A percentile compares a stretch with the other conserved stretches of the same genome.
phyloP scores from a whole-genome alignment of 2,888 invertebrate genomes.

The Nemoura dubitans region DNA sequence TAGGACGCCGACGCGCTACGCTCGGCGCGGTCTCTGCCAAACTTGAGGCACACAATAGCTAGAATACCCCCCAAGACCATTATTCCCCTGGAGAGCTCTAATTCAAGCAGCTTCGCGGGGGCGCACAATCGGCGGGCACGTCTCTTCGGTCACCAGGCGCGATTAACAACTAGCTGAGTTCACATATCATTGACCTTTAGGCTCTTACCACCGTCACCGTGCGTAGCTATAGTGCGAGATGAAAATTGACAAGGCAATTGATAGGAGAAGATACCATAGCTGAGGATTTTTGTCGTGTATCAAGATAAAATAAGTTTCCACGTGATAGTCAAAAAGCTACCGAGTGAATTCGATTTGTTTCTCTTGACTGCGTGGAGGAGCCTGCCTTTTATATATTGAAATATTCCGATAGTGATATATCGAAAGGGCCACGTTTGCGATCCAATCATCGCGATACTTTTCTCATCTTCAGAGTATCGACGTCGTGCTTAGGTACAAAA shows the following conservation, averaged over 20 bases:
- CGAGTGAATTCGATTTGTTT: not conserved
- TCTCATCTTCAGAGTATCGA: not conserved
- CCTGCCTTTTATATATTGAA: not conserved
- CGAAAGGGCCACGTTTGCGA: not conserved
- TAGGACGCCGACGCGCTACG: not conserved
- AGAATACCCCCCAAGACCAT: constrained; percentile 4
- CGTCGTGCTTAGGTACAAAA: not conserved
- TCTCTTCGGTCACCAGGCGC: not conserved
- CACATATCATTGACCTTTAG: constrained; percentile 1
- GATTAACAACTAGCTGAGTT: not conserved
- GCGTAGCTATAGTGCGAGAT: not conserved
- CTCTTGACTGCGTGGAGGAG: not conserved
- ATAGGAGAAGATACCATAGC: not conserved
- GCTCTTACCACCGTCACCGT: not conserved
- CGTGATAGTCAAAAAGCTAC: not conserved
- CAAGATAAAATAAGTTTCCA: not conserved
- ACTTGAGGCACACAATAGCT: not conserved
- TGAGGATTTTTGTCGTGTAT: not conserved
- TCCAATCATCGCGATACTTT: constrained; percentile 4
- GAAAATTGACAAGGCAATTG: not conserved
- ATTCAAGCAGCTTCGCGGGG: not conserved
- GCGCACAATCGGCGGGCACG: not conserved
- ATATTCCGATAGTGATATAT: constrained; percentile 12
- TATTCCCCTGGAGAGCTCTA: not conserved
- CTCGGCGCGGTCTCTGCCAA: not conserved